These are phyloP conservation scores for Drosophila kuntzei DNA, from an alignment of 2,888 invertebrate genomes.

Conservation along the genomic window DNA sequence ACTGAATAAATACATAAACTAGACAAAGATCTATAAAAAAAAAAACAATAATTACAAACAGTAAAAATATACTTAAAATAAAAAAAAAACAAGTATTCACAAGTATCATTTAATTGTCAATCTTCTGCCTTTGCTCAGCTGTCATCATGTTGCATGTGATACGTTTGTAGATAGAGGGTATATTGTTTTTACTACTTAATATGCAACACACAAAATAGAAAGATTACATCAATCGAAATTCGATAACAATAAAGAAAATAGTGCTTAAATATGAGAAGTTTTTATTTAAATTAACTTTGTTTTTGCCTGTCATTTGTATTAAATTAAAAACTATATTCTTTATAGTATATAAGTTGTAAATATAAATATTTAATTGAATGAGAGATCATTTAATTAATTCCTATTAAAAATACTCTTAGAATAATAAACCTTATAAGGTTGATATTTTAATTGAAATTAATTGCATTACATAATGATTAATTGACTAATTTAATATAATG, in stretches of 20 bases:
- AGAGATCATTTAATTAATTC: too few relatives aligned
- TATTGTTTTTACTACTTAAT: neutral
- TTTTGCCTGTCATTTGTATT: neutral
- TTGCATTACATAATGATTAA: too few relatives aligned
- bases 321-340: neutral
- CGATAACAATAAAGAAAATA: neutral
- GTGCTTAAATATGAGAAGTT: neutral
- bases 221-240: neutral
- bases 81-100: neutral
- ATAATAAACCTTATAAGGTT: too few relatives aligned
- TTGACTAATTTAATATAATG: too few relatives aligned
- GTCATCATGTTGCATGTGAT: neutral
- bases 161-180: neutral
- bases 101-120: slow-evolving; percentile 4
- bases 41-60: neutral
- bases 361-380: too few relatives aligned
- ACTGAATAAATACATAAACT: slow-evolving; percentile 4
- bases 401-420: too few relatives aligned
- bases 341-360: too few relatives aligned
- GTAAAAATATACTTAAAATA: neutral
- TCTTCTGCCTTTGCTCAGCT: slow-evolving; percentile 14
- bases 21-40: neutral
- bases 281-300: neutral
- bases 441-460: too few relatives aligned
- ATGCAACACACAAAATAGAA: neutral